phyloP scores from a whole-genome alignment of 2,113 vertebrate species.

The Cygnus atratus region DNA sequence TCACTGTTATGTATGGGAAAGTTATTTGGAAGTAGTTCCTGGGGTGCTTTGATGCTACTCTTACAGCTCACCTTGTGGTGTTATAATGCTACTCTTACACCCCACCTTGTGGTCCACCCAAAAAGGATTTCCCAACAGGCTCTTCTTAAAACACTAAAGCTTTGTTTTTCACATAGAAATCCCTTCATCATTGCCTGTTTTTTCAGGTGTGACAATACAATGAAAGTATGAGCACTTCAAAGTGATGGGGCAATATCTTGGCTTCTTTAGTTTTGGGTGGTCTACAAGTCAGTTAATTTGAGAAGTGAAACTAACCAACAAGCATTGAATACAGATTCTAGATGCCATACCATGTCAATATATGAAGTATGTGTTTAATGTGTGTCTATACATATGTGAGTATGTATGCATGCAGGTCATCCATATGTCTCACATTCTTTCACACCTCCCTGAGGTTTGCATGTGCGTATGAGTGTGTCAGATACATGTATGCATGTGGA shows the following conservation, averaged over 20 bases:
- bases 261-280: background rate
- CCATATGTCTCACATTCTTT: background rate
- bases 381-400: background rate
- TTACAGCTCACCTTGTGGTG: background rate
- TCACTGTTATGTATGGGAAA: background rate
- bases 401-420: background rate
- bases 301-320: background rate
- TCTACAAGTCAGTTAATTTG: background rate
- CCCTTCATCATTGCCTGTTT: background rate
- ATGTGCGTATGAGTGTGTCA: fast-evolving
- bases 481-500: fast-evolving
- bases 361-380: background rate
- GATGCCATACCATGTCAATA: fast-evolving
- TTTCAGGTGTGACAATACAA: background rate
- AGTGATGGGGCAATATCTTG: background rate
- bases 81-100: background rate
- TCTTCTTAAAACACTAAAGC: background rate
- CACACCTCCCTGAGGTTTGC: fast-evolving
- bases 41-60: background rate
- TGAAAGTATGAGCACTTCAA: background rate
- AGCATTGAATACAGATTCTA: background rate
- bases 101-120: background rate
- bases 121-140: background rate
- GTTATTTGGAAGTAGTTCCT: background rate
- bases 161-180: background rate